Percentiles rank a stretch among this genome's conserved stretches.
Conservation (phyloP, 1,140 invertebrate species). For the Halictus rubicundus region DNA sequence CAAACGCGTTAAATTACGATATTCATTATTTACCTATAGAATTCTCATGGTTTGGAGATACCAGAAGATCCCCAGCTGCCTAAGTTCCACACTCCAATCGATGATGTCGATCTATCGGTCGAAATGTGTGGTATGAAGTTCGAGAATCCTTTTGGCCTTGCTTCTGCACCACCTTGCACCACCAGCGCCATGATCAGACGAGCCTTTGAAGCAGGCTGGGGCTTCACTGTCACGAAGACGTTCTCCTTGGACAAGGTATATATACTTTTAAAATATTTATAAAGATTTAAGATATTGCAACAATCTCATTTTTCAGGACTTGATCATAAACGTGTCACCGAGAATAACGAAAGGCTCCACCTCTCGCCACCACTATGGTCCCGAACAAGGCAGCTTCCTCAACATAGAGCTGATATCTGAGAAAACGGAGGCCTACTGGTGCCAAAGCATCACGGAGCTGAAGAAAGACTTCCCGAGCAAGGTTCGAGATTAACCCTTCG, state of each 20-base stretch:
- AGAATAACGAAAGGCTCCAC: conserved; percentile 96
- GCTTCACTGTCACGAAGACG: conserved; percentile 97
- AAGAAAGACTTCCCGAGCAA: conserved; percentile 95
- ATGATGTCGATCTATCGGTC: conserved; percentile 95
- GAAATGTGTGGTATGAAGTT: conserved; percentile 96
- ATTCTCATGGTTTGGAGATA: conserved; percentile 83
- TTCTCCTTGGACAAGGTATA: conserved; percentile 95
- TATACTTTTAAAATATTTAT: too few species aligned
- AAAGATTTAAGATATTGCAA: neutral
- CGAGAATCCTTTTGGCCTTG: conserved; percentile 98
- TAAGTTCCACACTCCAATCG: conserved; percentile 95
- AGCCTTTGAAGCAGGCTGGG: conserved; percentile 98
- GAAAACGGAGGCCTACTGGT: conserved; percentile 97
- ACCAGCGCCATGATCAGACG: conserved; percentile 96
- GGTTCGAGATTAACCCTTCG: conserved; percentile 71
- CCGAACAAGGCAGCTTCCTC: conserved; percentile 96
- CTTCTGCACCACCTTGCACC: conserved; percentile 97
- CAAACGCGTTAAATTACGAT: neutral
- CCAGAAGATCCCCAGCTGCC: conserved; percentile 88
- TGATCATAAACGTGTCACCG: conserved; percentile 98
- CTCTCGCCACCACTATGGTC: conserved; percentile 94
- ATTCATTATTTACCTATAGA: conserved; percentile 68
- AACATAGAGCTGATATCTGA: conserved; percentile 99
- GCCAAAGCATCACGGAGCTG: conserved; percentile 92
- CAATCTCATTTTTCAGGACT: conserved; percentile 83